Evolutionary conservation across 1,140 invertebrate species (phyloP).

Genomic region (Acromyrmex charruanus): DNA sequence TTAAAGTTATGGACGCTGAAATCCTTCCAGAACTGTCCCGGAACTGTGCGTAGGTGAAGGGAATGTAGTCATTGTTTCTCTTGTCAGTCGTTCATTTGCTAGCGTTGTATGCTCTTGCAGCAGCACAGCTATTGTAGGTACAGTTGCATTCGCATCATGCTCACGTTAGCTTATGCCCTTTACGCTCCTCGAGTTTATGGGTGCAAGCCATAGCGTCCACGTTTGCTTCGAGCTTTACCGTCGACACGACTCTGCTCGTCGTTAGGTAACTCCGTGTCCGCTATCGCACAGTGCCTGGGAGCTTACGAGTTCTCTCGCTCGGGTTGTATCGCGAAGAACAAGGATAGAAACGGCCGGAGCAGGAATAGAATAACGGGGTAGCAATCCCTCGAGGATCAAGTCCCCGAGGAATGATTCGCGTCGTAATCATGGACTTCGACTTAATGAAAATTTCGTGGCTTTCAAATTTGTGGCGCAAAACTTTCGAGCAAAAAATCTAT

Average conservation of each 20-base stretch:
- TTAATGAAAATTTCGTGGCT: conserved; percentile 56
- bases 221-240: conserved; percentile 68
- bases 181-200: conserved; percentile 71
- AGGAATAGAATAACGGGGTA: conserved; percentile 24
- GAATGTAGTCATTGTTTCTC: conserved; percentile 62
- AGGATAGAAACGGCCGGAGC: conserved; percentile 6
- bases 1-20: conserved; percentile 76
- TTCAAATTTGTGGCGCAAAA: neutral
- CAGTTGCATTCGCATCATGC: conserved; percentile 29
- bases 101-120: conserved; percentile 27
- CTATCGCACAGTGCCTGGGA: conserved; percentile 1
- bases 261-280: conserved; percentile 21
- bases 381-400: conserved; percentile 26
- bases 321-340: conserved; percentile 14
- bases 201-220: conserved; percentile 59
- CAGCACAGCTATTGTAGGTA: conserved; percentile 23
- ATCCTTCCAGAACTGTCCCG: conserved; percentile 61
- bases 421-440: conserved; percentile 23
- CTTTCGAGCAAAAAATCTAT: neutral
- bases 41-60: conserved; percentile 14
- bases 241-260: conserved; percentile 54
- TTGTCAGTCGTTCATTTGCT: conserved; percentile 59
- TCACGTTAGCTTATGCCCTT: conserved; percentile 56
- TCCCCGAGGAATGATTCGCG: conserved; percentile 14
- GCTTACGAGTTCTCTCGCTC: neutral